Base-by-base conservation (phyloP, 23 tunicate species). In the Diplosoma virens region DNA sequence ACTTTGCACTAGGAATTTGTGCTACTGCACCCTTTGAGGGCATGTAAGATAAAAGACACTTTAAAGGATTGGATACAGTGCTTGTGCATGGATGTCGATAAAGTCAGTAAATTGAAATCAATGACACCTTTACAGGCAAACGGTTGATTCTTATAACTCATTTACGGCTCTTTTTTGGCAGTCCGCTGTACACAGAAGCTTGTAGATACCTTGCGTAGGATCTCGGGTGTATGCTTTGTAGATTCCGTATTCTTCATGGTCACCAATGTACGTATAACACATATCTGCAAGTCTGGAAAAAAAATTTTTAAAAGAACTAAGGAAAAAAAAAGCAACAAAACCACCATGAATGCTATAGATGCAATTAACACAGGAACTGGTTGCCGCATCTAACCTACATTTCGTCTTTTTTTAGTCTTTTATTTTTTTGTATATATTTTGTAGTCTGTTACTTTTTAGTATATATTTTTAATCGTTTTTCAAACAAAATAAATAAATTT, bases 211-310 rank as follows among this genome's bases (percentile, higher is more conserved):
- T 25, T 64, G 26, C 23, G 37, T 87, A 2, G 37, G 23, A 0
- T 63, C 41, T 23, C 65, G 50, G 31, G 37, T 41, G 23, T 80
- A 75, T n/a, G 77, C 81, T 20, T 67, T 59, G 77, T 90, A 90
- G 7, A 90, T 64, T 47, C 67, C 71, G 28, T 90, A 75, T 32
- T 90, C 97, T 20, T 86, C 97, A 46, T 78, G 37, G 35, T 90
- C 81, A 0, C 85, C 97, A 25, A 90, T 18, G 45, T 85, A 67
- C 14, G 67, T 69, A 37, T 79, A 59, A 35, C 97, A 90, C 88
- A 90, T 82, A 45, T 90, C 78, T 7, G 87, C 69, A 22, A 90
- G 65, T 64, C 97, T 90, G 79, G 7, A 31, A 37, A 7, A 5
- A 56, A 56, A 56, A 56, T 5, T 56, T 16, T 9, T 21, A 14